These are phyloP conservation scores for human DNA, from an alignment of 2,113 vertebrate genomes.

Conservation along the genomic window GRCh38 chr4:145781501-145782000, in stretches of 20 bases:
- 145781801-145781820: slow-evolving; percentile 73
- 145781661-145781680: slow-evolving; percentile 52
- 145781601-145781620: background rate
- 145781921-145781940: slow-evolving; percentile 78
- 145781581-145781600: background rate
- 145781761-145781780: slow-evolving; percentile 78
- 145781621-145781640: fast-evolving
- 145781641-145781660: background rate
- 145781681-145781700: slow-evolving; percentile 45
- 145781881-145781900: slow-evolving; percentile 78
- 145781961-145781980: slow-evolving; percentile 44
- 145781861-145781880: slow-evolving; percentile 77
- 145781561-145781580: slow-evolving; percentile 60
- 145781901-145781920: slow-evolving; percentile 77
- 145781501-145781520: slow-evolving; percentile 46
- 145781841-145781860: slow-evolving; percentile 75
- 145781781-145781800: slow-evolving; percentile 68
- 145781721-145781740: background rate
- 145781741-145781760: slow-evolving; percentile 73
- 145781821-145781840: slow-evolving; percentile 75
- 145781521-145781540: slow-evolving; percentile 48
- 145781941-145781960: slow-evolving; percentile 64
- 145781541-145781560: slow-evolving; percentile 45
- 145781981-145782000: slow-evolving; percentile 32
- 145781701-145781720: slow-evolving; percentile 64